A percentile compares a stretch with the other conserved stretches of the same genome.
Evolutionary conservation across 2,888 invertebrate species (phyloP).

Genomic region (Calliopum simillimum): DNA sequence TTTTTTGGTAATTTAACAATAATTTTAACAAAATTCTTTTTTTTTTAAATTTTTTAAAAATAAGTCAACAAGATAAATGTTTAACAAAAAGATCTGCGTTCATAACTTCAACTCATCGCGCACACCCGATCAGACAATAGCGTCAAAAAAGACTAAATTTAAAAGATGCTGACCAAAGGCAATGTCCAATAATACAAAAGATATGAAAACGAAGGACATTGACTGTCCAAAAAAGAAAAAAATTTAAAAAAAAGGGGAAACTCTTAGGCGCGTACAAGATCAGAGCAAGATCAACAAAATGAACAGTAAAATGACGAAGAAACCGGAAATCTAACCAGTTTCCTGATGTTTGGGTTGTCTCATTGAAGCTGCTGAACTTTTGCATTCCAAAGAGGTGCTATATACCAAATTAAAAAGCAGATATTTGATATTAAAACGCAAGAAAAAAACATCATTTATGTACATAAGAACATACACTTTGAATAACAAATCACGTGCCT

Average conservation of each 20-base stretch:
- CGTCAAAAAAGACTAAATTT: constrained; percentile 26
- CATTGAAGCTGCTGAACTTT: not conserved
- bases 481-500: constrained; percentile 47
- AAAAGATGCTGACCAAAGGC: not conserved
- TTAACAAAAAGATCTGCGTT: not conserved
- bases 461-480: constrained; percentile 14
- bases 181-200: constrained; percentile 19
- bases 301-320: not conserved
- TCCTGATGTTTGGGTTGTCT: not conserved
- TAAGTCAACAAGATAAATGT: constrained; percentile 17
- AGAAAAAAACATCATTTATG: constrained; percentile 27
- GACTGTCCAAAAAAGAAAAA: constrained; percentile 43
- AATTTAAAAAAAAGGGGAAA: not conserved
- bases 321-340: constrained; percentile 9
- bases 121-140: constrained; percentile 21
- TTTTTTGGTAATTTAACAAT: not conserved
- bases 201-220: constrained; percentile 39
- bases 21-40: constrained; percentile 3
- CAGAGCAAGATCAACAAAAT: not conserved
- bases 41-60: not conserved
- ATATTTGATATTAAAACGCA: too few species aligned
- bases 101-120: constrained; percentile 7
- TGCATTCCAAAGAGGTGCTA: not conserved
- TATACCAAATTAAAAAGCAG: constrained; percentile 39
- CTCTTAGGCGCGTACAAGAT: constrained; percentile 33